Conservation (phyloP, 2,797 vertebrate genomes). For the Sciaenops ocellatus region DNA sequence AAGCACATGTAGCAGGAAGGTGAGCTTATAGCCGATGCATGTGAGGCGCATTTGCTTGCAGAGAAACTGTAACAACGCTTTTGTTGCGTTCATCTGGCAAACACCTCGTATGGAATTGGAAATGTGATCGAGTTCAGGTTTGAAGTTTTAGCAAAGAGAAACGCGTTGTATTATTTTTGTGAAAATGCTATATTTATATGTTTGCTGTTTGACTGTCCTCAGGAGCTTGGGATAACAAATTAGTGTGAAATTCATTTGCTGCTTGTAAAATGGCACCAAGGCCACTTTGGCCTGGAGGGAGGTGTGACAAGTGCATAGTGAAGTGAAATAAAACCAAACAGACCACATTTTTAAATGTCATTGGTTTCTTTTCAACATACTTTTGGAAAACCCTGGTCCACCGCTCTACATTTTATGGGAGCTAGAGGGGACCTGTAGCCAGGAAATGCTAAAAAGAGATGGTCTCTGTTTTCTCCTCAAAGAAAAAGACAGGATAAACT, state of each 20-base stretch:
- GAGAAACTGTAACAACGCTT: neutral
- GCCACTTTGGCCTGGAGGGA: constrained; percentile 45
- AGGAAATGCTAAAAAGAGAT: constrained; percentile 47
- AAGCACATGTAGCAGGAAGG: constrained; percentile 12
- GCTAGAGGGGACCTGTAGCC: constrained; percentile 7
- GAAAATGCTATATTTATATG: constrained; percentile 35
- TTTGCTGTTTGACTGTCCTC: constrained; percentile 21
- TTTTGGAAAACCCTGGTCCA: constrained; percentile 41
- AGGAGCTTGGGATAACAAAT: constrained; percentile 48
- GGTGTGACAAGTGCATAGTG: constrained; percentile 36
- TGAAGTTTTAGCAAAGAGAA: neutral
- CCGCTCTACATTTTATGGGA: constrained; percentile 39
- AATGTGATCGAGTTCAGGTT: constrained; percentile 4
- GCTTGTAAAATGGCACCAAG: constrained; percentile 56
- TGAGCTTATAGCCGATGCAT: constrained; percentile 1
- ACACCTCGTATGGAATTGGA: constrained; percentile 7
- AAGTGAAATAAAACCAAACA: constrained; percentile 51
- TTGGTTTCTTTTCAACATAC: constrained; percentile 45
- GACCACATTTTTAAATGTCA: constrained; percentile 52
- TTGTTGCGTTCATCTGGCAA: constrained; percentile 1
- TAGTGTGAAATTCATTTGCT: constrained; percentile 65
- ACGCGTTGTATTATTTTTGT: constrained; percentile 23
- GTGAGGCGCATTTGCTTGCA: constrained; percentile 7
- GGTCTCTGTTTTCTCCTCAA: constrained; percentile 30
- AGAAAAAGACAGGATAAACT: constrained; percentile 29